Conservation (phyloP, 2,113 vertebrate genomes). For the Podarcis muralis region DNA sequence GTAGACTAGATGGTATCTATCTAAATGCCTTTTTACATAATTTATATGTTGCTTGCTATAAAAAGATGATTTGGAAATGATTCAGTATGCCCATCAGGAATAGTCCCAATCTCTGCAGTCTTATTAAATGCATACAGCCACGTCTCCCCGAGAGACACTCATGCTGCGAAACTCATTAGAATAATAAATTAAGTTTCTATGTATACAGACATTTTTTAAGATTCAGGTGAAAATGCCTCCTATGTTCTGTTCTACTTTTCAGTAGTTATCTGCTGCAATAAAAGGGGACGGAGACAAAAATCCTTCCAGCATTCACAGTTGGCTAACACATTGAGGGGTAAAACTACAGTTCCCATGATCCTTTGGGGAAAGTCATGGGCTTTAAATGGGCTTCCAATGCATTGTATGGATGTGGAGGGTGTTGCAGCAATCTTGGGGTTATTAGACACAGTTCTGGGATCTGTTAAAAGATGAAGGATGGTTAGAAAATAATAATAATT, state of each 20-base stretch:
- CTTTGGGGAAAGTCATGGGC: too few species aligned
- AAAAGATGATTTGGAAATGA: constrained; percentile 75
- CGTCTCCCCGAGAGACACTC: constrained; percentile 77
- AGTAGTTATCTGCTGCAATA: neutral
- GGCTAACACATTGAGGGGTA: too few species aligned
- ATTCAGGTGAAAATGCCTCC: constrained; percentile 71
- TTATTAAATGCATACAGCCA: constrained; percentile 76
- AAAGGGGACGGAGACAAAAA: too few species aligned
- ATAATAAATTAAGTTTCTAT: constrained; percentile 82
- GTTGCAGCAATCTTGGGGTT: too few species aligned
- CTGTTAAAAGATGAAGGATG: too few species aligned
- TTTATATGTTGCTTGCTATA: constrained; percentile 71
- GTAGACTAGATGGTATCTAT: constrained; percentile 57
- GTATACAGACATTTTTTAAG: constrained; percentile 71
- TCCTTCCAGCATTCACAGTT: too few species aligned
- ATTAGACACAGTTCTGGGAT: too few species aligned
- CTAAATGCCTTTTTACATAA: constrained; percentile 68
- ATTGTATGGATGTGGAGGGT: too few species aligned
- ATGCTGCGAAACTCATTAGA: constrained; percentile 82
- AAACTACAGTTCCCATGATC: too few species aligned
- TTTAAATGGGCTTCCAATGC: too few species aligned
- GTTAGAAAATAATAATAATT: too few species aligned
- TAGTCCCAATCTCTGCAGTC: constrained; percentile 73
- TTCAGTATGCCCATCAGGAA: constrained; percentile 72
- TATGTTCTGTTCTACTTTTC: constrained; percentile 68